Conservation (phyloP, 2,113 vertebrate species). For the Gavialis gangeticus region DNA sequence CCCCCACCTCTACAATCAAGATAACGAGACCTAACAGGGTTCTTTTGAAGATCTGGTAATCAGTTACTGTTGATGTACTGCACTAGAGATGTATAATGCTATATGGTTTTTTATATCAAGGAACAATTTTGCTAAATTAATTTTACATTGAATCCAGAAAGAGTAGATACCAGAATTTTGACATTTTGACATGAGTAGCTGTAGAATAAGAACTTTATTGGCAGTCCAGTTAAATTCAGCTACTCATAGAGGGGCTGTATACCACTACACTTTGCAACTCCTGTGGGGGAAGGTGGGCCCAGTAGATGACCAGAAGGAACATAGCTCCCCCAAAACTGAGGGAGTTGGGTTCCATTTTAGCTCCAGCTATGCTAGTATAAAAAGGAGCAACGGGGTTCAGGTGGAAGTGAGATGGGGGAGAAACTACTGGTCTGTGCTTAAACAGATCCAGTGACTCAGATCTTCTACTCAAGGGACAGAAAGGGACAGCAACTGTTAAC, state of each 20-base stretch:
- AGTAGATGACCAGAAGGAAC: neutral
- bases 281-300: neutral
- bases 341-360: neutral
- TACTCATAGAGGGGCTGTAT: neutral
- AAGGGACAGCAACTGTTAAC: neutral
- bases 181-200: neutral
- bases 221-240: neutral
- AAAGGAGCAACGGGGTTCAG: neutral
- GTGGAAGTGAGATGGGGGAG: neutral
- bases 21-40: neutral
- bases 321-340: neutral
- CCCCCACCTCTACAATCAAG: neutral
- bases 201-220: neutral
- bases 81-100: neutral
- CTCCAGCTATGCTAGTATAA: neutral
- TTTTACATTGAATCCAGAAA: neutral
- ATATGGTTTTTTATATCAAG: neutral
- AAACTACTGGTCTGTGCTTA: neutral
- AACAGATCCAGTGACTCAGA: neutral
- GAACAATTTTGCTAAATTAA: neutral
- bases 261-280: neutral
- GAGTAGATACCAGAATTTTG: neutral
- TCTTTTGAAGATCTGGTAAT: neutral
- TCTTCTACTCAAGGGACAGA: neutral
- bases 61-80: slow-evolving; percentile 10